These are phyloP conservation scores for Octodon degus DNA, from an alignment of 2,113 vertebrate genomes.

Conservation along the genomic window DNA sequence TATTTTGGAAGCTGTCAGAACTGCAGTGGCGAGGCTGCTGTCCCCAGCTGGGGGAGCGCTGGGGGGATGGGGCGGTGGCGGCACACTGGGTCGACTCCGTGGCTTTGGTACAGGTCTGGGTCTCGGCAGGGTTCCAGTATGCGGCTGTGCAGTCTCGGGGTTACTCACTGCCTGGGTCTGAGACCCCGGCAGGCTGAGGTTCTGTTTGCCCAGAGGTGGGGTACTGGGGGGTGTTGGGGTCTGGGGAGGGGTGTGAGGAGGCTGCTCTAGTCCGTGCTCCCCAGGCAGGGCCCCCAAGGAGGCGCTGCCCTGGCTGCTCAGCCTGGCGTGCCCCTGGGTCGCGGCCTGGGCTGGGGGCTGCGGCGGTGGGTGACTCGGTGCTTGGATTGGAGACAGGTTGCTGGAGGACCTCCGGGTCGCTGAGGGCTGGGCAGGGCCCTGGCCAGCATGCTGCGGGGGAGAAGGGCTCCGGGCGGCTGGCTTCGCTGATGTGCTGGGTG, in stretches of 20 bases:
- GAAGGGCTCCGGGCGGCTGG: slow-evolving; percentile 86
- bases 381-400: slow-evolving; percentile 93
- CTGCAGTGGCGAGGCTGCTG: slow-evolving; percentile 74
- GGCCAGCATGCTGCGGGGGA: slow-evolving; percentile 83
- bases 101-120: slow-evolving; percentile 95
- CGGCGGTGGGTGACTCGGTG: slow-evolving; percentile 95
- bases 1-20: slow-evolving; percentile 87
- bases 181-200: background rate
- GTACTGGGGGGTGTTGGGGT: slow-evolving; percentile 94
- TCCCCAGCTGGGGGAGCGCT: slow-evolving; percentile 76
- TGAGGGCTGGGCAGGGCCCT: slow-evolving; percentile 84
- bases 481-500: slow-evolving; percentile 88
- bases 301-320: slow-evolving; percentile 60
- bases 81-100: slow-evolving; percentile 93
- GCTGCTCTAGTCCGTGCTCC: slow-evolving; percentile 86
- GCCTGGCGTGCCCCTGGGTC: slow-evolving; percentile 81
- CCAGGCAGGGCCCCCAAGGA: slow-evolving; percentile 18
- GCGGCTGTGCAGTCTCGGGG: slow-evolving; percentile 85
- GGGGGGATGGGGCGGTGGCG: slow-evolving; percentile 94
- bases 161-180: slow-evolving; percentile 42
- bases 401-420: slow-evolving; percentile 91
- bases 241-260: slow-evolving; percentile 86
- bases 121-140: slow-evolving; percentile 90
- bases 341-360: slow-evolving; percentile 92
- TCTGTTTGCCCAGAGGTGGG: slow-evolving; percentile 88